These are phyloP conservation scores for Neosilurus hyrtlii DNA, from an alignment of 2,797 vertebrate genomes.

Conservation along the genomic window DNA sequence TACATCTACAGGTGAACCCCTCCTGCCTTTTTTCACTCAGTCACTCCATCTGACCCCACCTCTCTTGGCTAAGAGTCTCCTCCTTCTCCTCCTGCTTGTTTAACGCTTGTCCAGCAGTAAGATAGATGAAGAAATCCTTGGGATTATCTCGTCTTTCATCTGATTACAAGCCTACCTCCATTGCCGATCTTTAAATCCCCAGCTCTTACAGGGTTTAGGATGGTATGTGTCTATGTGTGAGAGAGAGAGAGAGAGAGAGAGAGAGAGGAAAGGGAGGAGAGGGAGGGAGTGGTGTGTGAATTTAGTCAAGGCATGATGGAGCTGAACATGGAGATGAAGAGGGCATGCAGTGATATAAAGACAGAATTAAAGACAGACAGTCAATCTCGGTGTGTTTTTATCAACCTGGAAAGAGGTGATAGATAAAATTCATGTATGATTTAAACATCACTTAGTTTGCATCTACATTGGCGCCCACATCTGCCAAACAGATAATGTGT, in stretches of 20 bases:
- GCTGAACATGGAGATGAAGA: conserved; percentile 52
- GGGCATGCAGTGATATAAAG: conserved; percentile 54
- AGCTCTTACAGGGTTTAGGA: conserved; percentile 40
- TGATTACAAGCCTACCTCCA: conserved; percentile 66
- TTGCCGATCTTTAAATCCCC: conserved; percentile 66
- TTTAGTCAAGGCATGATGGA: conserved; percentile 31
- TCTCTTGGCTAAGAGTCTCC: conserved; percentile 39
- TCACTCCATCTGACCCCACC: conserved; percentile 51
- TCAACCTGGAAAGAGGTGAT: background rate
- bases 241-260: background rate
- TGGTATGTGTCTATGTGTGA: conserved; percentile 16
- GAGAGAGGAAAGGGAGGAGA: conserved; percentile 16
- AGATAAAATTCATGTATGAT: background rate
- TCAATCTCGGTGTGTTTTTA: conserved; percentile 33
- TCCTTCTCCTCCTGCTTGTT: conserved; percentile 50
- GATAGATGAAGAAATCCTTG: conserved; percentile 66
- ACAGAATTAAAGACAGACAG: conserved; percentile 48
- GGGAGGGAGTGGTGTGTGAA: conserved; percentile 17
- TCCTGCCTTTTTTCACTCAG: conserved; percentile 38
- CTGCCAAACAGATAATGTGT: background rate
- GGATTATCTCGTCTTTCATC: conserved; percentile 68
- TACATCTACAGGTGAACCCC: conserved; percentile 67
- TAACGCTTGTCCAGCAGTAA: conserved; percentile 46
- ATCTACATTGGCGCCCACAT: background rate
- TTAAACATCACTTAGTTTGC: background rate